Base-by-base conservation (phyloP, 2,888 invertebrate species). In the Pollenia angustigena region DNA sequence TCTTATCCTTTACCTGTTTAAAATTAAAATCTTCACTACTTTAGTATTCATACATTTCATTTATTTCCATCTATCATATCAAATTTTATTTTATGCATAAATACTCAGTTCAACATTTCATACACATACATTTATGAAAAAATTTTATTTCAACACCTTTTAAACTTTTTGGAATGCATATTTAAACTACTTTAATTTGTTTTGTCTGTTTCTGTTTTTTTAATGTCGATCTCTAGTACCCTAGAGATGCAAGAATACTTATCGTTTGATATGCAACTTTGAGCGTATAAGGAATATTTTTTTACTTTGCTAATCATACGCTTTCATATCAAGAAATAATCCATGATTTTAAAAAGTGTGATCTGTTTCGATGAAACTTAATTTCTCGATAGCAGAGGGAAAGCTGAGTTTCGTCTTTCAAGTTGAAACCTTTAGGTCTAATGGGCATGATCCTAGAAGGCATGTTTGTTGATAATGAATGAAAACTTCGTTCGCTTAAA, bases 11-110 rank as follows among this genome's bases (percentile, higher is more conserved):
- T 75, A 58, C 64, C 64, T 80, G 71, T 72, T 71, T 16, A n/a
- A 86, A 86, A 80, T 80, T 72, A 83, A 80, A 86, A 86, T 86
- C 72, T 72, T 32, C n/a, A 76, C 52, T 66, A 76, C 71, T 83
- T 58, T 11, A 11, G 40, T 76, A 76, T 83, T 79, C 80, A 83
- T 80, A 52, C 68, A 75, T 46, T 75, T 52, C 60, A 62, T 75
- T 79, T 79, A 60, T 56, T 71, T 64, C 12, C 23, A 74, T 74
- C 14, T 62, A 62, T 81, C 42, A 62, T 64, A 69, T 74, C 16
- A 68, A 60, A 4, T 60, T 23, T 42, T 60, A 44, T 62, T 69
- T n/a, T 16, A 12, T 44, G 14, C 46, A 58, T 54, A 46, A 23
- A 76, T 58, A 14, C 40, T 23, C 1, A 40, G 1, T 32, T 16